These are phyloP conservation scores for Thera obeliscata DNA, from an alignment of 2,888 invertebrate species.

Conservation along the genomic window DNA sequence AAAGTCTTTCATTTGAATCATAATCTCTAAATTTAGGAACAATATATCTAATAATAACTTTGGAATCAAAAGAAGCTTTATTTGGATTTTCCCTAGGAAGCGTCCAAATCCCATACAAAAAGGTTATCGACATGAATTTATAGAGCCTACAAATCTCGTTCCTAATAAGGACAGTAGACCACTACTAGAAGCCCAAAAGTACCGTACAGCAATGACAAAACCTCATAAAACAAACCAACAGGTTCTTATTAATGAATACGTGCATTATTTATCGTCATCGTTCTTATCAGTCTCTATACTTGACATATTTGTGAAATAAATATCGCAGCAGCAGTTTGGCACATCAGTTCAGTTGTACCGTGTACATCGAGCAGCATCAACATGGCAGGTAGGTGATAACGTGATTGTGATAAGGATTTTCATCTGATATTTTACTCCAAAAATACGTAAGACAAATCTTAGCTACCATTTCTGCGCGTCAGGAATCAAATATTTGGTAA, in stretches of 20 bases:
- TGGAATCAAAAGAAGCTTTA: no score
- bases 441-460: not conserved
- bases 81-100: no score
- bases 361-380: conserved; percentile 48
- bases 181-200: not conserved
- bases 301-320: conserved; percentile 51
- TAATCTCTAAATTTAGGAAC: no score
- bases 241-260: conserved; percentile 1
- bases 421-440: conserved; percentile 11
- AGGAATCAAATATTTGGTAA: not conserved
- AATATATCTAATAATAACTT: no score
- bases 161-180: no score
- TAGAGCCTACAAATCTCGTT: no score
- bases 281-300: conserved; percentile 35
- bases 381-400: conserved; percentile 60
- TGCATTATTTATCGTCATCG: conserved; percentile 15
- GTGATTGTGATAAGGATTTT: conserved; percentile 37
- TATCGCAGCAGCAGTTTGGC: conserved; percentile 31
- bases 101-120: no score
- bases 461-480: not conserved
- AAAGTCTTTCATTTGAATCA: no score
- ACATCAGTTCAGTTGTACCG: conserved; percentile 43
- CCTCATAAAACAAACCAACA: not conserved
- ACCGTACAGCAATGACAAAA: no score
- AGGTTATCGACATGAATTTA: no score